Base-by-base conservation (phyloP, 2,888 invertebrate genomes). In the Zaprionus lineosus region DNA sequence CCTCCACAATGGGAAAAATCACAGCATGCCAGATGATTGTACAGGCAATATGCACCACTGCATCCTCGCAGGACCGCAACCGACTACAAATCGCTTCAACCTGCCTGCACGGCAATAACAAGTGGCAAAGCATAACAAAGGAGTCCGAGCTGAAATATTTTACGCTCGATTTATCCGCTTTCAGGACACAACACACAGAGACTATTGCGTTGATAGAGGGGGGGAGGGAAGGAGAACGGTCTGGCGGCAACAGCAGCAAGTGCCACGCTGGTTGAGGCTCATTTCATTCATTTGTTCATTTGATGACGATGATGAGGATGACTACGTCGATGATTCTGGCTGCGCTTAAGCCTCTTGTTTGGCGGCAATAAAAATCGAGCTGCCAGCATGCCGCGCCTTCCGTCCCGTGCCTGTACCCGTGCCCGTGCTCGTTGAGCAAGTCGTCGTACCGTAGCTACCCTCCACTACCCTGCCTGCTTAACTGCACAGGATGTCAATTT, bases 151-250 rank as follows among this genome's bases (percentile, higher is more conserved):
- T 75, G 79, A 72, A 86, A 88, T 87, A 88, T 87, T 88, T 88
- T 77, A 87, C 86, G 87, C 87, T 88, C 88, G 88, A 87, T 88
- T 88, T 88, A 83, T 78, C 68, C 83, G 71, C 74, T 75, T 79
- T 56, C 63, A 60, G 58, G 15, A 14, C n/a, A n/a, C 6, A 47
- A 34, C 15, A 28, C 16, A 5, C 6, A 19, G n/a, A 12, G 14
- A 2, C 1, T 14, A n/a, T n/a, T n/a, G n/a, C n/a, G n/a, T 6
- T 21, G 5, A 3, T 5, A 1, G 29, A 31, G 44, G 0, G 8
- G 28, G 8, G 34, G 9, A 9, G 36, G 8, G 46, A 7, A 56
- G 6, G 12, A 16, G 9, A 8, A 9, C 8, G 29, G 12, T 12
- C 21, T 14, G 43, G 12, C 5, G 18, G 39, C 18, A 11, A 12